phyloP scores from a whole-genome alignment of 2,888 invertebrate species.

The Stictocephala bisonia region DNA sequence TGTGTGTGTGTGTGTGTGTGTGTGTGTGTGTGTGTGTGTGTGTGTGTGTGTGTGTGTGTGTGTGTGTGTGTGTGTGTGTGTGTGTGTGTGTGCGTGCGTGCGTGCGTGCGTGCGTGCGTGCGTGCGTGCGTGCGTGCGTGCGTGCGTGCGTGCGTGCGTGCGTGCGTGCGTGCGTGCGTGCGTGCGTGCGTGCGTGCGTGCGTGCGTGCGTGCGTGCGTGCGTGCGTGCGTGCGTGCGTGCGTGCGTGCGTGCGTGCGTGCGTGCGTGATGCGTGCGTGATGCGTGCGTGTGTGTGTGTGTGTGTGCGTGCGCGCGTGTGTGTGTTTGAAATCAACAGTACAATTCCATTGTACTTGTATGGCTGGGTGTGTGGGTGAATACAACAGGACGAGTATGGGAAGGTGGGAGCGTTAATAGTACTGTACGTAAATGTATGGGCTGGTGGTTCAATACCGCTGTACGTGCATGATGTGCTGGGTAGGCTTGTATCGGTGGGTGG shows the following conservation, averaged over 20 bases:
- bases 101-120: not conserved
- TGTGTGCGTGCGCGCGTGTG: too few relatives aligned
- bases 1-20: not conserved
- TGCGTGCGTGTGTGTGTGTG: too few relatives aligned
- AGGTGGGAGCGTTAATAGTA: too few relatives aligned
- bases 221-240: not conserved
- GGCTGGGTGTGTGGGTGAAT: too few relatives aligned
- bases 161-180: not conserved
- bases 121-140: not conserved
- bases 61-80: not conserved
- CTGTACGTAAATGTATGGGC: too few relatives aligned
- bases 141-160: not conserved
- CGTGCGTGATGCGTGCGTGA: not conserved
- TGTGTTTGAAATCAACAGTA: too few relatives aligned
- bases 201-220: not conserved
- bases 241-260: not conserved
- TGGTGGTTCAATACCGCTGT: too few relatives aligned
- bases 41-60: not conserved
- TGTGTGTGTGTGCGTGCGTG: not conserved
- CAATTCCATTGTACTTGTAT: too few relatives aligned
- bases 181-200: not conserved
- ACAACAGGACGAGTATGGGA: too few relatives aligned
- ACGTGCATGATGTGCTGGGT: too few relatives aligned
- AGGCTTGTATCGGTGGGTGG: too few relatives aligned
- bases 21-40: not conserved